Evolutionary conservation across 2,113 vertebrate species (phyloP).

Genomic region (Mixornis gularis): DNA sequence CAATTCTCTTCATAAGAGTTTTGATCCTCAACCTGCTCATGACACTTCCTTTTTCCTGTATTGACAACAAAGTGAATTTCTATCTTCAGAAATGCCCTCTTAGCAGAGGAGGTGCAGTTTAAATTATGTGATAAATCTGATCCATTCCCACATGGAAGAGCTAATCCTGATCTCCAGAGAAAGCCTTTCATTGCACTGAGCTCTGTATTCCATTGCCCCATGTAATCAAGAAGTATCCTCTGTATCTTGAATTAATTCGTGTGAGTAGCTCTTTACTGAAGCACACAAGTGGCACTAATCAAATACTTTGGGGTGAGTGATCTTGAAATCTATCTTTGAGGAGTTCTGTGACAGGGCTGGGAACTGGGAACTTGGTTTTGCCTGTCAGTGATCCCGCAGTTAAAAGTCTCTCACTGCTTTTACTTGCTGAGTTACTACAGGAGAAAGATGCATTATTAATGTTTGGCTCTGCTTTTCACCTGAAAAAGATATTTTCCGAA

Average conservation of each 20-base stretch:
- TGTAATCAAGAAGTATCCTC: background rate
- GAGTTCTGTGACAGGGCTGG: background rate
- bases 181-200: background rate
- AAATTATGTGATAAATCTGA: background rate
- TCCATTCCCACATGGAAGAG: background rate
- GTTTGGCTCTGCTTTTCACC: background rate
- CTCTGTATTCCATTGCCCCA: background rate
- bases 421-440: background rate
- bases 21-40: background rate
- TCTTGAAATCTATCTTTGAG: background rate
- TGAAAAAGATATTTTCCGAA: background rate
- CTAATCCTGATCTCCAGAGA: background rate
- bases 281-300: conserved; percentile 2
- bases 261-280: background rate
- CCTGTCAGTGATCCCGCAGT: background rate
- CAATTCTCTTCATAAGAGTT: fast-evolving
- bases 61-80: background rate
- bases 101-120: background rate
- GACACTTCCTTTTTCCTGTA: background rate
- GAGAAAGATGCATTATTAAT: background rate
- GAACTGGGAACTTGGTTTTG: background rate
- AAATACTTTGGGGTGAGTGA: background rate
- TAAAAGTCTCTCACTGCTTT: background rate
- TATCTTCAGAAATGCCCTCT: background rate
- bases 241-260: background rate